These are phyloP conservation scores for Numenius arquata DNA, from an alignment of 2,113 vertebrate species.

Conservation along the genomic window DNA sequence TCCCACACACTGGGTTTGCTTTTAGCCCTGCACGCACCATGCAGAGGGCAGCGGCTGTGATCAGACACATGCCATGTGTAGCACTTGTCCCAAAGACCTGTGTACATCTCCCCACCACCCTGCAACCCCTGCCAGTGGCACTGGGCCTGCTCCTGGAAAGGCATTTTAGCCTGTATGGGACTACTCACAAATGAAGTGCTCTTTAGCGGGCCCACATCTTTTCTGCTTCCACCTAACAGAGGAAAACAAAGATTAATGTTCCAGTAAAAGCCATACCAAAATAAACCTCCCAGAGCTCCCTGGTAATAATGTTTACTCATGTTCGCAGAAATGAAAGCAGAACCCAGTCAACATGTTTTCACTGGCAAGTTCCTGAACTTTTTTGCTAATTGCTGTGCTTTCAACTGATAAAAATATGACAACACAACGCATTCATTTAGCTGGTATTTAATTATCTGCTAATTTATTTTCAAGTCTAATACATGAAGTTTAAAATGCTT, in stretches of 20 bases:
- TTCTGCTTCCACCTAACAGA: neutral
- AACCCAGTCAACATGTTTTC: neutral
- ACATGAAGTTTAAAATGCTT: neutral
- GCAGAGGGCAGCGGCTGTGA: neutral
- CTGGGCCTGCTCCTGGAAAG: neutral
- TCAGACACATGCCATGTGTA: accelerated
- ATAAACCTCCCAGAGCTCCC: neutral
- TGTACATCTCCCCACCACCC: no score
- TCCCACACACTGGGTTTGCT: neutral
- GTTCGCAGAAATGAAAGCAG: neutral
- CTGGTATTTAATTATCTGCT: neutral
- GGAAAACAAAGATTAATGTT: neutral
- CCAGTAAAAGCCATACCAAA: neutral
- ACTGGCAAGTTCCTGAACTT: neutral
- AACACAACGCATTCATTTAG: slow-evolving; percentile 6
- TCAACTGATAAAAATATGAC: slow-evolving; percentile 44
- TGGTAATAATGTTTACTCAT: neutral
- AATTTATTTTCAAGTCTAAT: slow-evolving; percentile 31
- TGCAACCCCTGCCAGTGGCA: neutral
- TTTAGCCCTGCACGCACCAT: neutral
- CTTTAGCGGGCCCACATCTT: neutral
- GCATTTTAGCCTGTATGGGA: neutral
- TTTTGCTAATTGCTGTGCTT: slow-evolving; percentile 14
- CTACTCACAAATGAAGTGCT: neutral
- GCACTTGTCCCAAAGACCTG: neutral